Evolutionary conservation across 2,113 vertebrate genomes (phyloP).

Genomic region (Syrmaticus mikado): DNA sequence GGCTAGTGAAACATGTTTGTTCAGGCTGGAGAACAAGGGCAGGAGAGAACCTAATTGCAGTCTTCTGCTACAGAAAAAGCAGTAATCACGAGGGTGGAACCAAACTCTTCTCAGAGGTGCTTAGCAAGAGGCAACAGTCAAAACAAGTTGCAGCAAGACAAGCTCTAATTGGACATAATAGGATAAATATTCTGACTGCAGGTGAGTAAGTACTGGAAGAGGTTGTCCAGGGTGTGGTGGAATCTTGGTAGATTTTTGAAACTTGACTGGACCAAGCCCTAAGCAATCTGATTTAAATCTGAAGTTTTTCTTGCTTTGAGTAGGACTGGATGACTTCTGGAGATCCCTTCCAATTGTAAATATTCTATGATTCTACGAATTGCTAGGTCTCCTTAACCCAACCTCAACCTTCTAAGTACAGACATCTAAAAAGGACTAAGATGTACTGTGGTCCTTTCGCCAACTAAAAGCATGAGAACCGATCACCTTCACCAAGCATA

Average conservation of each 20-base stretch:
- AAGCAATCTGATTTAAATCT: constrained; percentile 1
- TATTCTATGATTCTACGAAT: background rate
- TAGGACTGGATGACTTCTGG: background rate
- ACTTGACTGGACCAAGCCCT: background rate
- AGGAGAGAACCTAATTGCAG: background rate
- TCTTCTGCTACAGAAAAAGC: background rate
- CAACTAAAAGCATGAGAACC: background rate
- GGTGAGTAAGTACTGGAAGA: background rate
- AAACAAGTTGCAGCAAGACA: background rate
- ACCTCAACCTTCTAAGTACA: background rate
- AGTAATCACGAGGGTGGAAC: background rate
- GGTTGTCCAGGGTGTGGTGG: background rate
- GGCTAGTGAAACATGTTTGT: background rate
- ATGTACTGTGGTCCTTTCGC: background rate
- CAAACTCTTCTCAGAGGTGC: background rate
- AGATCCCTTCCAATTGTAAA: background rate
- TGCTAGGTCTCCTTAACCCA: background rate
- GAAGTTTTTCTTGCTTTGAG: background rate
- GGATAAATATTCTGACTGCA: background rate
- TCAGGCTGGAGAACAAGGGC: background rate
- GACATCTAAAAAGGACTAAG: background rate
- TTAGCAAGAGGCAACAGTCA: background rate
- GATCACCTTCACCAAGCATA: background rate
- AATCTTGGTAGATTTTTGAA: background rate
- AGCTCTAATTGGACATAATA: background rate